A percentile compares a stretch with the other conserved stretches of the same genome.
phyloP scores from a whole-genome alignment of 2,888 invertebrate genomes.

The Panopea generosa region DNA sequence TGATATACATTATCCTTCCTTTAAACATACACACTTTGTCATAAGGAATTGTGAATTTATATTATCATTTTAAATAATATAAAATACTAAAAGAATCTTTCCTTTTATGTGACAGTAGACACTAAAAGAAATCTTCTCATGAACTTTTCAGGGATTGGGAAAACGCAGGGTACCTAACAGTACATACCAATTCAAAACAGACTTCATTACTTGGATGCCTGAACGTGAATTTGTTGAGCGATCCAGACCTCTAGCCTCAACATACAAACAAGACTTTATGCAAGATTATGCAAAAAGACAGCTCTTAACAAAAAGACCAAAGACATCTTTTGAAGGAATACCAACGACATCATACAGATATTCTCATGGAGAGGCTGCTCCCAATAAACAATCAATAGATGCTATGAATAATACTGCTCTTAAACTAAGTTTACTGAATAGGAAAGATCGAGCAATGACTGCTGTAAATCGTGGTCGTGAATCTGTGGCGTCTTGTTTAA shows the following conservation, averaged over 20 bases:
- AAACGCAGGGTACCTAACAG: conserved; percentile 73
- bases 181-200: conserved; percentile 73
- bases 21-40: too few species aligned
- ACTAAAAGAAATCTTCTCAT: too few species aligned
- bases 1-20: too few species aligned
- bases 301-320: conserved; percentile 73
- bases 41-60: too few species aligned
- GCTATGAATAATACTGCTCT: conserved; percentile 77
- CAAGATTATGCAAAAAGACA: conserved; percentile 58
- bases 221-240: conserved; percentile 71
- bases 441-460: conserved; percentile 72
- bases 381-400: conserved; percentile 73
- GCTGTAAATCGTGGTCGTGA: conserved; percentile 67
- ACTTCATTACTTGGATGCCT: conserved; percentile 81
- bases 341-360: conserved; percentile 79
- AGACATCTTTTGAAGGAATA: conserved; percentile 78
- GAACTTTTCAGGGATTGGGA: conserved; percentile 79
- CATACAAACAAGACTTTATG: conserved; percentile 78
- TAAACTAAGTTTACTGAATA: conserved; percentile 68
- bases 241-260: conserved; percentile 73
- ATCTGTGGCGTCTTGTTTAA: conserved; percentile 79
- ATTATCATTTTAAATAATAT: too few species aligned
- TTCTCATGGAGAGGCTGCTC: conserved; percentile 77
- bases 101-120: too few species aligned
- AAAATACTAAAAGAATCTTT: too few species aligned